Base-by-base conservation (phyloP, 1,140 invertebrate genomes). In the Melipona quadrifasciata region DNA sequence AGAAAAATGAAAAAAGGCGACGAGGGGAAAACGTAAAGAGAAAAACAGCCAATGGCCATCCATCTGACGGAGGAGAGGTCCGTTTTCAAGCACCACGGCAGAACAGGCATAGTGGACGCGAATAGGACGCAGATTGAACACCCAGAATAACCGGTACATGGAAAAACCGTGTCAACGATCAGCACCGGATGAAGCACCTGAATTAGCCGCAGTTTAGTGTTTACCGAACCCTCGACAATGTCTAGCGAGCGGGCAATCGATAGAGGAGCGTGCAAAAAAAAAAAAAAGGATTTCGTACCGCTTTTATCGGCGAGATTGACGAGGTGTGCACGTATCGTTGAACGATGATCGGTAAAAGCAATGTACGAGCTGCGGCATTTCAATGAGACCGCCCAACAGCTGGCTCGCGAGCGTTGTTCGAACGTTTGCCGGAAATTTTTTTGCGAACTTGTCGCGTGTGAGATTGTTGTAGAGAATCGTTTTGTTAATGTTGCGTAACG, bases 311-410 rank as follows among this genome's bases (percentile, higher is more conserved):
- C 72, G 72, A 77, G 55, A 21, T 31, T 51, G 72, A 76, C 51
- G 61, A 74, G 58, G 68, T 79, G 74, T 53, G 21, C 76, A 34
- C 55, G 55, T 74, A 75, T 68, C 61, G n/a, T 19, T 58, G 39
- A 86, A 17, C 68, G 55, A 61, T 39, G 74, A 87, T 86, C 58
- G 80, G 27, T 61, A 87, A 86, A 86, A 87, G 53, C 58, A 82
- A 53, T 27, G 21, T 61, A 61, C 24, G 24, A 12, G 24, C 24
- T 61, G 58, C 24, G 24, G 58, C 12, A n/a, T 61, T 61, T 61
- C 58, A 61, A 47, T 47, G 39, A 47, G 39, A 47, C 39, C 39
- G 39, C 39, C 39, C 8, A 47, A 47, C 39, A 47, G 39, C 39
- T 47, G 39, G 39, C 39, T 47, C 8, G 39, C 39, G 39, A 31